phyloP scores from a whole-genome alignment of 2,797 vertebrate species.

The Acridotheres tristis region DNA sequence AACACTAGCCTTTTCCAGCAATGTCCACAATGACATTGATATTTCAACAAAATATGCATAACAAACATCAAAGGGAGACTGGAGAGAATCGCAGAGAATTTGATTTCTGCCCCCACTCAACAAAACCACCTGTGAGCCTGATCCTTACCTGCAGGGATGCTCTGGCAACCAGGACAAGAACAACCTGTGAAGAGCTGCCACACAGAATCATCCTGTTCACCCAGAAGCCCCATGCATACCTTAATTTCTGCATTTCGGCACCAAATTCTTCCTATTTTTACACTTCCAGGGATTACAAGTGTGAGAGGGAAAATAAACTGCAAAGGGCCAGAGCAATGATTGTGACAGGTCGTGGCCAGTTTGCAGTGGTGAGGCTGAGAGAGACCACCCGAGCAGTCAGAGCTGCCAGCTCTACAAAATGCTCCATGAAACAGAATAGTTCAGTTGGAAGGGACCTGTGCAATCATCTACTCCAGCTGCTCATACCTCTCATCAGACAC shows the following conservation, averaged over 20 bases:
- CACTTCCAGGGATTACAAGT: too few species aligned
- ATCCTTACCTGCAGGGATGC: neutral
- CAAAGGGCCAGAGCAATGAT: neutral
- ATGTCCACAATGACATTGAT: neutral
- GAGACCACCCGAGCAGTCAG: neutral
- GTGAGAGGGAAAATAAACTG: neutral
- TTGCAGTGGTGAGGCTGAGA: neutral
- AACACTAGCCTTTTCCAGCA: neutral
- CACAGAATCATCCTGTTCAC: neutral
- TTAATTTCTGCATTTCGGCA: neutral
- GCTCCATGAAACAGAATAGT: neutral
- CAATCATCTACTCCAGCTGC: neutral
- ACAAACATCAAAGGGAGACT: neutral
- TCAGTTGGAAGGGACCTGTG: neutral
- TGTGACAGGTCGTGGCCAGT: neutral
- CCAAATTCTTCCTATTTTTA: neutral
- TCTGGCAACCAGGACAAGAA: neutral
- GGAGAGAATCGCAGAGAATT: neutral
- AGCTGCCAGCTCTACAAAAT: neutral
- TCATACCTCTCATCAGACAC: neutral
- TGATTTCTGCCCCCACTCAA: neutral
- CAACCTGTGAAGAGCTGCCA: neutral
- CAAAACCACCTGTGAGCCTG: neutral
- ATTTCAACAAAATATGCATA: neutral
- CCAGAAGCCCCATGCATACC: rapidly evolving